Base-by-base conservation (phyloP, 2,797 vertebrate species). In the Schizopygopsis pylzovi region DNA sequence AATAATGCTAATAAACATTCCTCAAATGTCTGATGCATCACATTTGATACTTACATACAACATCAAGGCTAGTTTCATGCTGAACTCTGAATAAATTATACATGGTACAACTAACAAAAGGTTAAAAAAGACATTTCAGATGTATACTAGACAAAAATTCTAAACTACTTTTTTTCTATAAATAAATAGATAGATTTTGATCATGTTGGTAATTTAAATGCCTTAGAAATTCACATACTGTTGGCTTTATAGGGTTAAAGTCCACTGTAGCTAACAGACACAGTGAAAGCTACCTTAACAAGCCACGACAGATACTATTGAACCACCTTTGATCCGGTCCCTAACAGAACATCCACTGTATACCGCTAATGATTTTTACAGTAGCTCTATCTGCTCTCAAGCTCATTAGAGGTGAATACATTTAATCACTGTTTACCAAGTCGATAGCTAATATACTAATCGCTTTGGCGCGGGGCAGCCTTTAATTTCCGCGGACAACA, bases 391-490 rank as follows among this genome's bases (percentile, higher is more conserved):
- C 79, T 68, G 59, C 88, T 89, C 82, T n/a, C 71, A 65, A 82
- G 78, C 90, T 93, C 91, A 94, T 94, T 92, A 93, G 91, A 91
- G 84, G 87, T 87, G 92, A 93, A 92, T 93, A 91, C 92, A 91
- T 94, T 93, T 92, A 95, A 94, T 92, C 91, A 92, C 90, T 93
- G 91, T 94, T 94, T 94, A 93, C 90, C 82, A 82, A 92, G 92
- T 94, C 92, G 90, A 92, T 93, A 91, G 89, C 85, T 88, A 92
- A 90, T 75, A 81, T 41, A 92, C 90, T 93, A 93, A 94, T 94
- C 90, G 88, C 88, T 90, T 88, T 83, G 70, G 83, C 86, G 84
- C 72, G 85, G 83, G 59, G 49, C 87, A 82, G 88, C 81, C 76
- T 91, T 87, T 68, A 6, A 54, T 86, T 88, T 84, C 37, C 39